These are phyloP conservation scores for Drosophila putrida DNA, from an alignment of 2,888 invertebrate genomes.

Conservation along the genomic window DNA sequence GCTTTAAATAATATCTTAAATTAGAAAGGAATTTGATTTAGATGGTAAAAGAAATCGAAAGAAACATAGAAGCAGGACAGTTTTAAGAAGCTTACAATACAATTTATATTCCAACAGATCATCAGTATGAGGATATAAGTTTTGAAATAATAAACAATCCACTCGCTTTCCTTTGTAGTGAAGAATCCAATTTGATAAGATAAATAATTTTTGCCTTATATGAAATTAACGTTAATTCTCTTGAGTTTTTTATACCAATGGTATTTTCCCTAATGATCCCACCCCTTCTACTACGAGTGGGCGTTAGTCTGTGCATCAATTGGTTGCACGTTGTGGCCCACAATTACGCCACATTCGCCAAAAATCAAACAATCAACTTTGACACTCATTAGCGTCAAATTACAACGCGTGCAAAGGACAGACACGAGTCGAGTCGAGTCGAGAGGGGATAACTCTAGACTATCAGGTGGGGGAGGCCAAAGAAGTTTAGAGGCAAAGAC, in stretches of 20 bases:
- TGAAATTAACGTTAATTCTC: background rate
- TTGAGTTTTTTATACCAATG: background rate
- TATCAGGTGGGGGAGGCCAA: background rate
- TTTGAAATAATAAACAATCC: too few species aligned
- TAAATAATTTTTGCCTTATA: background rate
- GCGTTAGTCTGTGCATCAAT: conserved; percentile 22
- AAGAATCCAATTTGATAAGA: too few species aligned
- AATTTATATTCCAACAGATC: too few species aligned
- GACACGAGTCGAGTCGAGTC: conserved; percentile 12
- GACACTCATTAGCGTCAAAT: conserved; percentile 81
- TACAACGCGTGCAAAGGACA: conserved; percentile 59
- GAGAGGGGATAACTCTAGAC: background rate
- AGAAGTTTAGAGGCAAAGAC: conserved; percentile 2
- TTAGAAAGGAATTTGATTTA: too few species aligned
- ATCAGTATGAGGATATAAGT: too few species aligned
- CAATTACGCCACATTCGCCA: conserved; percentile 76
- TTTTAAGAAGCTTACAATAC: too few species aligned
- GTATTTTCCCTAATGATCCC: too few species aligned
- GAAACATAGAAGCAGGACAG: too few species aligned
- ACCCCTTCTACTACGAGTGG: background rate
- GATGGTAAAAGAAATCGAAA: too few species aligned
- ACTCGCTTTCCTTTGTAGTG: too few species aligned
- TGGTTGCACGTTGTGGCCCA: conserved; percentile 11
- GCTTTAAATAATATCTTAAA: too few species aligned
- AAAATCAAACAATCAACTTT: conserved; percentile 79